These are phyloP conservation scores for Mobula hypostoma DNA, from an alignment of 2,113 vertebrate species.

Conservation along the genomic window DNA sequence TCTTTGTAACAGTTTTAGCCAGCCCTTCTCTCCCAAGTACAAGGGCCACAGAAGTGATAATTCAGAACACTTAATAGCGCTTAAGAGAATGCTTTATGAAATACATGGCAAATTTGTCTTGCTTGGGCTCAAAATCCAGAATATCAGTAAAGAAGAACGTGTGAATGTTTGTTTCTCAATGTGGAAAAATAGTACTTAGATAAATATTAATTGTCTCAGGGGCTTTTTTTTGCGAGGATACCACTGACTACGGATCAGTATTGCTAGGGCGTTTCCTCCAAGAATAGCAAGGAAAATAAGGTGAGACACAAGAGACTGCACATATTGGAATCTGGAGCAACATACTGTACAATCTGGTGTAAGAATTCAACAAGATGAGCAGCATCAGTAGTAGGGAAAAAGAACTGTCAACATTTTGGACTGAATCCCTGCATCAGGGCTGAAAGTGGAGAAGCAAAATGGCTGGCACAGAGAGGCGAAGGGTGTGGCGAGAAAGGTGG, in stretches of 20 bases:
- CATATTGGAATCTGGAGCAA: too few species aligned
- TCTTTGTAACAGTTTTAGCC: background rate
- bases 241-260: background rate
- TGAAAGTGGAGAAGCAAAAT: too few species aligned
- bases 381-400: too few species aligned
- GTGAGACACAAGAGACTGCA: too few species aligned
- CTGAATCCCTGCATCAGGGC: too few species aligned
- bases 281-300: background rate
- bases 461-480: too few species aligned
- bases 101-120: background rate
- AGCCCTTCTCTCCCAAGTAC: background rate
- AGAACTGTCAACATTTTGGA: too few species aligned
- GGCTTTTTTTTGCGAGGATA: background rate
- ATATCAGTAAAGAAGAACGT: background rate
- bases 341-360: too few species aligned
- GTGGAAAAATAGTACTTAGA: background rate
- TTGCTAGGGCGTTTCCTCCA: background rate
- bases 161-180: background rate
- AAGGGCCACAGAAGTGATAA: background rate
- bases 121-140: background rate
- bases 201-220: background rate
- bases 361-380: too few species aligned
- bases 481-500: too few species aligned
- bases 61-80: background rate
- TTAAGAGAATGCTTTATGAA: background rate